These are phyloP conservation scores for Trichoplusia ni DNA, from an alignment of 1,140 invertebrate genomes.

Conservation along the genomic window DNA sequence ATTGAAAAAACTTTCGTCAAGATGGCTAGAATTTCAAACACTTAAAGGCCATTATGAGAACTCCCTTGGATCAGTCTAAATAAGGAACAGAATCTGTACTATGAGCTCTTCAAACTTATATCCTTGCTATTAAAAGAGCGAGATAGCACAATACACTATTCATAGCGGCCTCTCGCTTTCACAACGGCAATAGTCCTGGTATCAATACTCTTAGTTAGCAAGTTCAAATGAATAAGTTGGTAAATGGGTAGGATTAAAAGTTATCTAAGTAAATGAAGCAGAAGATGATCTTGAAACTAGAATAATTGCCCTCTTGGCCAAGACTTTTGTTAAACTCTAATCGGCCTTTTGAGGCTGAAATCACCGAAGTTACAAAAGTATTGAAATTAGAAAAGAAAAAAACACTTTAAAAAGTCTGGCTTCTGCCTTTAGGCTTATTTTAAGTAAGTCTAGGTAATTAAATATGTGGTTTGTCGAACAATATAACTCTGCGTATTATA, in stretches of 20 bases:
- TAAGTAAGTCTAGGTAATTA: no score
- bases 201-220: no score
- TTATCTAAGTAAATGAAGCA: slow-evolving; percentile 18
- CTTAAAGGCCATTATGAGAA: neutral
- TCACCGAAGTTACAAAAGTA: neutral
- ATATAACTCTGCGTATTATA: neutral
- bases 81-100: slow-evolving; percentile 17
- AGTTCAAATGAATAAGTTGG: neutral
- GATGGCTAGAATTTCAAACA: slow-evolving; percentile 14
- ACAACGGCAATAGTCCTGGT: no score
- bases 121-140: no score
- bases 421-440: no score
- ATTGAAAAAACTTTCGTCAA: slow-evolving; percentile 20
- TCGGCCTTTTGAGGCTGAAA: neutral
- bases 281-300: slow-evolving; percentile 9
- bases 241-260: slow-evolving; percentile 25
- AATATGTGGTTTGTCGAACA: no score
- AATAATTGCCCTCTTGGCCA: slow-evolving; percentile 18
- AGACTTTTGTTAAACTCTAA: neutral
- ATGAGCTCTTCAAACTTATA: no score
- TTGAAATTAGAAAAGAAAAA: neutral
- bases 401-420: neutral
- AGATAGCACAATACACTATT: no score
- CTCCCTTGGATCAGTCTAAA: slow-evolving; percentile 19
- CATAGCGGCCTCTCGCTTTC: no score